These are phyloP conservation scores for Rhyacophila evoluta DNA, from an alignment of 2,888 invertebrate genomes.

Conservation along the genomic window DNA sequence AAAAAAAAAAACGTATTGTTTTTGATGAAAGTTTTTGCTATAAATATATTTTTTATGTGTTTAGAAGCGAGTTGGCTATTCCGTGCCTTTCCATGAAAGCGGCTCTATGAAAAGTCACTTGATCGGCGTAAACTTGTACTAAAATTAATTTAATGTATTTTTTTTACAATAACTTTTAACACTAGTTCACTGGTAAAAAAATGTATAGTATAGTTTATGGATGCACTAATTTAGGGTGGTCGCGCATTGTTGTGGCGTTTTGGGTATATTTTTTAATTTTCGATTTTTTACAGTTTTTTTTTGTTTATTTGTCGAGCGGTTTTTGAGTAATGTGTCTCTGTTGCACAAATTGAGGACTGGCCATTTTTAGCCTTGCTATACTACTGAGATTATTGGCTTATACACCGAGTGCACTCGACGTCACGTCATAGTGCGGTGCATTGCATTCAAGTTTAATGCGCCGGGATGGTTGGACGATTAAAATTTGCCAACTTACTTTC, in stretches of 20 bases:
- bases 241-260: background rate
- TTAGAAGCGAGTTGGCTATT: background rate
- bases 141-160: background rate
- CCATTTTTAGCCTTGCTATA: constrained; percentile 53
- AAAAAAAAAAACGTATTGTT: too few relatives aligned
- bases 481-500: background rate
- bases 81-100: background rate
- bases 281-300: constrained; percentile 32
- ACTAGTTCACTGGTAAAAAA: constrained; percentile 9
- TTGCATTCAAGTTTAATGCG: constrained; percentile 26
- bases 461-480: constrained; percentile 13
- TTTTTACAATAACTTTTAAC: background rate
- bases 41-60: background rate
- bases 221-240: background rate
- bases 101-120: background rate
- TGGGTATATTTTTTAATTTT: constrained; percentile 29
- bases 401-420: constrained; percentile 45
- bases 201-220: background rate
- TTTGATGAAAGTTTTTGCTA: background rate
- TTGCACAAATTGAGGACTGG: constrained; percentile 49
- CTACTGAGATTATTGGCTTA: constrained; percentile 53
- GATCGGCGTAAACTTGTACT: background rate
- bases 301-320: constrained; percentile 37
- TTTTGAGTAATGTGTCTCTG: constrained; percentile 48
- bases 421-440: constrained; percentile 50